phyloP scores from a whole-genome alignment of 2,797 vertebrate species.

The Toxotes lorentzi region DNA sequence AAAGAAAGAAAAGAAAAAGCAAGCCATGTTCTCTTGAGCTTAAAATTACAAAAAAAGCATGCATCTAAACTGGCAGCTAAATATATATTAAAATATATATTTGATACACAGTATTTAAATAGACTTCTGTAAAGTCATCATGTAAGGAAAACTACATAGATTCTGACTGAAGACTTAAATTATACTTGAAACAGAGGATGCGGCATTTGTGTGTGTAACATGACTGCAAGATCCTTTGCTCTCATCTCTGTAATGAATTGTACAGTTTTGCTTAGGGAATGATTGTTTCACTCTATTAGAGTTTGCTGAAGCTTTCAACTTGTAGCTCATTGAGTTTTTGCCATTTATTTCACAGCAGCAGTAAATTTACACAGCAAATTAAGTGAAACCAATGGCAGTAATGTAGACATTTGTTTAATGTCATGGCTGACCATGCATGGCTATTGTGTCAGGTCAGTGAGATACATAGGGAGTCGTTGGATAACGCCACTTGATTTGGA shows the following conservation, averaged over 20 bases:
- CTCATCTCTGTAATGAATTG: constrained; percentile 4
- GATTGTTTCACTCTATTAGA: constrained; percentile 10
- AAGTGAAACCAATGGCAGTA: constrained; percentile 46
- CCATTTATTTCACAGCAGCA: constrained; percentile 24
- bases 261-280: background rate
- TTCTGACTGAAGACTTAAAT: background rate
- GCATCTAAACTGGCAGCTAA: background rate
- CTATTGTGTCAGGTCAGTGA: constrained; percentile 23
- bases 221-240: background rate
- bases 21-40: background rate
- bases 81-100: background rate
- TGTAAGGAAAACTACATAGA: background rate
- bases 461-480: background rate
- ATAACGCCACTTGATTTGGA: constrained; percentile 19
- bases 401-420: constrained; percentile 38
- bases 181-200: background rate
- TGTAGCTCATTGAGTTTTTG: constrained; percentile 32
- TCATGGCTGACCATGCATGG: constrained; percentile 34
- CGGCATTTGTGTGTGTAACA: background rate
- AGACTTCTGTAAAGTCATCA: no score
- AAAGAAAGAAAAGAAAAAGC: background rate
- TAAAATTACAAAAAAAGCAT: background rate
- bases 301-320: constrained; percentile 24
- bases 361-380: constrained; percentile 49
- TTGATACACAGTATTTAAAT: background rate